Conservation (phyloP, 2,888 invertebrate species). For the Odontocerum albicorne region DNA sequence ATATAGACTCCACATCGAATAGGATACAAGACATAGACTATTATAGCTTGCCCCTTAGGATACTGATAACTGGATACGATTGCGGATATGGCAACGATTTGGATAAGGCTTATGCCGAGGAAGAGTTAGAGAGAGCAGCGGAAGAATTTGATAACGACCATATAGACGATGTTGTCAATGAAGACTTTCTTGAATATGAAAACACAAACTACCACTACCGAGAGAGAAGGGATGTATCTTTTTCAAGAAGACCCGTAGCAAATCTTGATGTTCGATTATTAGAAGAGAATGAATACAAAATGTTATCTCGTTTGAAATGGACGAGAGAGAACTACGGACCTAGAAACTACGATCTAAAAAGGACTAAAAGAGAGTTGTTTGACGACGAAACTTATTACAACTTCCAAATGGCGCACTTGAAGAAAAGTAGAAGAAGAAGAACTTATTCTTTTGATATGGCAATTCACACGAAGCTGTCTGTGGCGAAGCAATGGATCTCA, state of each 20-base stretch:
- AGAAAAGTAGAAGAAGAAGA: slow-evolving; percentile 31
- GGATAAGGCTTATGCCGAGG: slow-evolving; percentile 61
- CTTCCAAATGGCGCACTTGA: slow-evolving; percentile 35
- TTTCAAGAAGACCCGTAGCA: slow-evolving; percentile 42
- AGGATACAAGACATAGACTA: slow-evolving; percentile 78
- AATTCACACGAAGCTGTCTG: slow-evolving; percentile 67
- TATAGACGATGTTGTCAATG: slow-evolving; percentile 39
- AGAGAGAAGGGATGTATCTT: slow-evolving; percentile 45
- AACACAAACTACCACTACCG: slow-evolving; percentile 41
- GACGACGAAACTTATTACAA: slow-evolving; percentile 31
- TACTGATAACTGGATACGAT: slow-evolving; percentile 71
- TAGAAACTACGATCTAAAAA: slow-evolving; percentile 9
- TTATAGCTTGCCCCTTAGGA: slow-evolving; percentile 76
- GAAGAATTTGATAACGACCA: slow-evolving; percentile 50
- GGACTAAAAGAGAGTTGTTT: slow-evolving; percentile 30
- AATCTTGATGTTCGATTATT: slow-evolving; percentile 54
- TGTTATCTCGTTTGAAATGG: slow-evolving; percentile 5
- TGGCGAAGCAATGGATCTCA: slow-evolving; percentile 83
- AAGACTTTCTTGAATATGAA: slow-evolving; percentile 34
- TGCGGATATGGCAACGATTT: slow-evolving; percentile 59
- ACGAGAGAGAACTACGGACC: background rate
- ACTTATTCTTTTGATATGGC: slow-evolving; percentile 57
- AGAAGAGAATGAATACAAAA: slow-evolving; percentile 46
- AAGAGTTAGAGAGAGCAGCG: slow-evolving; percentile 60
- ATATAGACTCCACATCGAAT: slow-evolving; percentile 83